A percentile compares a stretch with the other conserved stretches of the same genome.
phyloP scores from a whole-genome alignment of 2,888 invertebrate genomes.

The Lycocerus yunnanus region DNA sequence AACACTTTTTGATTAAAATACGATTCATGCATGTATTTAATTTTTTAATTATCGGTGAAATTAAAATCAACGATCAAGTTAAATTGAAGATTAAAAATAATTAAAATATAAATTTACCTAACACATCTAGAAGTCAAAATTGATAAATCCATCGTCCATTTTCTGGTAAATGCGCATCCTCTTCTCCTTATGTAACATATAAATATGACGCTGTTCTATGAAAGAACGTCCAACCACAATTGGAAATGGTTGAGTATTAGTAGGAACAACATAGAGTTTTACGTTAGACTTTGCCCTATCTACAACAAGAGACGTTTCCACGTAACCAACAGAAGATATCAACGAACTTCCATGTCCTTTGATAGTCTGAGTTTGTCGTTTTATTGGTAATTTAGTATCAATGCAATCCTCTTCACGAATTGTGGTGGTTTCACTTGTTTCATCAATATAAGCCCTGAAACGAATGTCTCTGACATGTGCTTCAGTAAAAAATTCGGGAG shows the following conservation, averaged over 20 bases:
- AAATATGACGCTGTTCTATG: conserved; percentile 15
- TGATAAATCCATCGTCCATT: conserved; percentile 20
- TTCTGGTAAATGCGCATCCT: conserved; percentile 16
- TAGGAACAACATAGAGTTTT: conserved; percentile 33
- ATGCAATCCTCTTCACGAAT: conserved; percentile 35
- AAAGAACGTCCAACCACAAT: conserved; percentile 34
- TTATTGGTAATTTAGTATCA: conserved; percentile 27
- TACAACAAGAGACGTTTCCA: conserved; percentile 29
- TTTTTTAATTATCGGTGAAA: background rate
- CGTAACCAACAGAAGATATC: conserved; percentile 31
- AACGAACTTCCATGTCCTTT: conserved; percentile 29
- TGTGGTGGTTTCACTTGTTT: conserved; percentile 26
- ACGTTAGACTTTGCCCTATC: conserved; percentile 32
- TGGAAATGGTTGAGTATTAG: conserved; percentile 34
- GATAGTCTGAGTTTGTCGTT: conserved; percentile 28
- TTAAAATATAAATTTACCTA: conserved; percentile 21
- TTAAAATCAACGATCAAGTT: background rate
- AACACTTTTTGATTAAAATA: background rate
- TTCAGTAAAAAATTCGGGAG: conserved; percentile 25
- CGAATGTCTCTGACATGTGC: conserved; percentile 25
- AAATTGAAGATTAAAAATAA: background rate
- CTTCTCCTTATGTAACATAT: conserved; percentile 11
- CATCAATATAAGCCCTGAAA: conserved; percentile 33
- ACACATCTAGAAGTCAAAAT: conserved; percentile 21
- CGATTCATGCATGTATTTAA: background rate